Conservation (phyloP, 2,113 vertebrate species). For the Cyphomyrus discorhynchus region DNA sequence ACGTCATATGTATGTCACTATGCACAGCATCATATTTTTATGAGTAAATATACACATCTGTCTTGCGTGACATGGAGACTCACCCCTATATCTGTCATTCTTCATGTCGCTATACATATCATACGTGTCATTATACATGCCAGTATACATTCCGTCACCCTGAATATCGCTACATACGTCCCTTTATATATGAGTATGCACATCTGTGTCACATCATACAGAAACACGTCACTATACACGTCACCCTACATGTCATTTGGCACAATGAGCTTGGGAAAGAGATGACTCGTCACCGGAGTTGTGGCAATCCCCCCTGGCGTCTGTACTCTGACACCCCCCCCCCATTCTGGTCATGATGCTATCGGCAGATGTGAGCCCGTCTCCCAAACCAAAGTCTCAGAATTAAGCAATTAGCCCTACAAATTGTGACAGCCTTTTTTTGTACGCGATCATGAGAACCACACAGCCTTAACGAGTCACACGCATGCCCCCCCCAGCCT, state of each 20-base stretch:
- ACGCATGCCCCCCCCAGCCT: slow-evolving; percentile 58
- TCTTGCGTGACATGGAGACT: neutral
- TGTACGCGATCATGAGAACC: slow-evolving; percentile 74
- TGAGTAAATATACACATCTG: neutral
- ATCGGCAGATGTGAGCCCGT: slow-evolving; percentile 51
- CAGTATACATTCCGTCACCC: neutral
- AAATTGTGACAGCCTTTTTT: slow-evolving; percentile 70
- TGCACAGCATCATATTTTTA: neutral
- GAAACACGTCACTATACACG: neutral
- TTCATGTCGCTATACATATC: neutral
- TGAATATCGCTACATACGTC: neutral
- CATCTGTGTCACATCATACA: neutral
- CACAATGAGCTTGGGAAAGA: neutral
- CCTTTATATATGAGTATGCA: neutral
- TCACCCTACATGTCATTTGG: neutral
- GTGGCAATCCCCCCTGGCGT: neutral
- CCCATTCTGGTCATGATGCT: slow-evolving; percentile 53
- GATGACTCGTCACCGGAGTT: neutral
- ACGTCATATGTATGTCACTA: neutral
- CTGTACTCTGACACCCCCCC: slow-evolving; percentile 1
- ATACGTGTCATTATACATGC: neutral
- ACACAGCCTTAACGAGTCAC: slow-evolving; percentile 84
- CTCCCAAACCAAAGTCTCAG: slow-evolving; percentile 44
- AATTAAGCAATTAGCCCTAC: slow-evolving; percentile 78
- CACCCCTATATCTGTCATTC: neutral